A percentile compares a stretch with the other conserved stretches of the same genome.
phyloP scores from a whole-genome alignment of 2,113 vertebrate genomes.

The Bungarus multicinctus region DNA sequence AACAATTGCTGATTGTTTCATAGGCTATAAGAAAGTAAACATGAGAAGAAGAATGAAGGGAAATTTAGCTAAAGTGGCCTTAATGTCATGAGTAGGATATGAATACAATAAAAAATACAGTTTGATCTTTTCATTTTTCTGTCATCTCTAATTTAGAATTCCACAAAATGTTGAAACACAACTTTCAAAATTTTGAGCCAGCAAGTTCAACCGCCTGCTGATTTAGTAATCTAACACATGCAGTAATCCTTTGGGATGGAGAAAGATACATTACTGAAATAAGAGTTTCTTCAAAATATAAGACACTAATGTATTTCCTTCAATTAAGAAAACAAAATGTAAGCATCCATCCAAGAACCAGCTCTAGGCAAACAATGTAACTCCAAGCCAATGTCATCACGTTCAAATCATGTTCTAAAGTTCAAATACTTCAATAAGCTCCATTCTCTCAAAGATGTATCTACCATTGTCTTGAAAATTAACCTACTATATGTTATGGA shows the following conservation, averaged over 20 bases:
- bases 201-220: too few species aligned
- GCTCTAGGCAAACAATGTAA: background rate
- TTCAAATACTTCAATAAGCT: constrained; percentile 1
- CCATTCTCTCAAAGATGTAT: background rate
- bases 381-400: background rate
- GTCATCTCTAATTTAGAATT: background rate
- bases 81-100: background rate
- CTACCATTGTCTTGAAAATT: background rate
- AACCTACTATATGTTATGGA: background rate
- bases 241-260: background rate
- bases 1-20: background rate
- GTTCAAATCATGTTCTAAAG: background rate
- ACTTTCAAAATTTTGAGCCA: background rate
- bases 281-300: background rate
- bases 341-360: background rate
- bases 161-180: background rate
- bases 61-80: background rate
- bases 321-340: background rate
- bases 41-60: background rate
- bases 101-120: background rate
- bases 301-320: background rate
- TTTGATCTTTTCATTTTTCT: background rate
- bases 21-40: background rate
- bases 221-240: background rate
- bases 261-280: background rate